Evolutionary conservation across 2,113 vertebrate species (phyloP).

Genomic region (Pardalotus punctatus): DNA sequence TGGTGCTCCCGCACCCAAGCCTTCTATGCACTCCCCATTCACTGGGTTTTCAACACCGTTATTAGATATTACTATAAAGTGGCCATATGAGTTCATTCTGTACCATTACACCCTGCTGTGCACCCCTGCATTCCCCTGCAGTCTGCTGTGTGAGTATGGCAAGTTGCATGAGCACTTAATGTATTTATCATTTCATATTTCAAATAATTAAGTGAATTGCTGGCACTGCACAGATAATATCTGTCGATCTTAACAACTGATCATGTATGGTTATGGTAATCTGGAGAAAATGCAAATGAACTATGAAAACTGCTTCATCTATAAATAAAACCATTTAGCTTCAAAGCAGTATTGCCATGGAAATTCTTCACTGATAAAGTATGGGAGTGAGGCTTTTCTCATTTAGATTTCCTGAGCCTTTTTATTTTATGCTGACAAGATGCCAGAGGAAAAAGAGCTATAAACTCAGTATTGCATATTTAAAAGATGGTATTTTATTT

Average conservation of each 20-base stretch:
- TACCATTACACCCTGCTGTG: background rate
- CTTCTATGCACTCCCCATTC: background rate
- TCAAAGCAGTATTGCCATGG: constrained; percentile 65
- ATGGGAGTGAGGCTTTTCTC: constrained; percentile 6
- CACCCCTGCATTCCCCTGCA: background rate
- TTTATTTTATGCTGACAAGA: constrained; percentile 52
- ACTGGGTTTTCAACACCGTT: background rate
- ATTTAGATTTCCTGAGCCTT: constrained; percentile 40
- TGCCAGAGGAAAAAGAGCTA: constrained; percentile 20
- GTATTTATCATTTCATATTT: constrained; percentile 28
- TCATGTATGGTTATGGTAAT: constrained; percentile 57
- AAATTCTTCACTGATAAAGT: constrained; percentile 57
- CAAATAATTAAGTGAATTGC: constrained; percentile 12
- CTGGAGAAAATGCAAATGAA: constrained; percentile 54
- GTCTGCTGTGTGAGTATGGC: background rate
- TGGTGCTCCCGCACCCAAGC: background rate
- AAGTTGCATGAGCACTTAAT: background rate
- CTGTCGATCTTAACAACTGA: constrained; percentile 45
- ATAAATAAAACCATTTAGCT: constrained; percentile 57
- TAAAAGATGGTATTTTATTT: constrained; percentile 39
- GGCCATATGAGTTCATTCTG: background rate
- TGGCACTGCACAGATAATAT: constrained; percentile 44
- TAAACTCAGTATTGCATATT: constrained; percentile 42
- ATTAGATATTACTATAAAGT: background rate
- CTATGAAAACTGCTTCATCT: constrained; percentile 18